Base-by-base conservation (phyloP, 2,888 invertebrate species). In the Ectemnius continuus region DNA sequence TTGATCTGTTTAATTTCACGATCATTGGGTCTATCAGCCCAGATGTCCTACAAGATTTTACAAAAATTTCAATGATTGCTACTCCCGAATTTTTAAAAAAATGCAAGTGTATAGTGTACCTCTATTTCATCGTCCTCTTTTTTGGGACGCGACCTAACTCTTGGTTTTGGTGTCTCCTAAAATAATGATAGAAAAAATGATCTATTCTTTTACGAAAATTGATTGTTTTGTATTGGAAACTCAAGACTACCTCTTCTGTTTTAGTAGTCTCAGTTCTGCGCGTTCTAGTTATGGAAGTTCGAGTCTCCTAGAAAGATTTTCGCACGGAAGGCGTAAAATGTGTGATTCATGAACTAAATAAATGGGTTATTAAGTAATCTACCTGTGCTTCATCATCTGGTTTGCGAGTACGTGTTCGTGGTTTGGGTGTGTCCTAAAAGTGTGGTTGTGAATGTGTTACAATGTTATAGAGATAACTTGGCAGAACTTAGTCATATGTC, bases 301-400 rank as follows among this genome's bases (percentile, higher is more conserved):
- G 59, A 52, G 63, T 60, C n/a, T 73, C 72, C 72, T 73, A 68
- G 2, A 68, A 68, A 61, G 18, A 48, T 52, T n/a, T 18, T 28
- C 14, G n/a, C 60, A 28, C 11, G 62, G 6, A 4, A 2, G 58
- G 6, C 1, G n/a, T 8, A n/a, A 1, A 16, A 11, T 3, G 18
- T 18, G 46, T 3, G 47, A 67, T 16, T 36, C 36, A 36, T 11
- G 36, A 36, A 11, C 11, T 36, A 36, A 36, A 36, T 6, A 11
- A 36, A 36, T 36, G 26, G 59, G 16, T 56, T 13, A 61, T 45
- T 6, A 61, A 36, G 52, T 8, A 47, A 36, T 18, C 73, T 76
- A 76, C 76, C 76, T 76, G 70, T 18, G 52, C 52, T n/a, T 76
- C 59, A 8, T 76, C 71, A 28, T 52, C 56, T 1, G 73, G 18